Percentiles rank a stretch among this genome's conserved stretches.
phyloP scores from a whole-genome alignment of 2,113 vertebrate species.

The Electrona antarctica region DNA sequence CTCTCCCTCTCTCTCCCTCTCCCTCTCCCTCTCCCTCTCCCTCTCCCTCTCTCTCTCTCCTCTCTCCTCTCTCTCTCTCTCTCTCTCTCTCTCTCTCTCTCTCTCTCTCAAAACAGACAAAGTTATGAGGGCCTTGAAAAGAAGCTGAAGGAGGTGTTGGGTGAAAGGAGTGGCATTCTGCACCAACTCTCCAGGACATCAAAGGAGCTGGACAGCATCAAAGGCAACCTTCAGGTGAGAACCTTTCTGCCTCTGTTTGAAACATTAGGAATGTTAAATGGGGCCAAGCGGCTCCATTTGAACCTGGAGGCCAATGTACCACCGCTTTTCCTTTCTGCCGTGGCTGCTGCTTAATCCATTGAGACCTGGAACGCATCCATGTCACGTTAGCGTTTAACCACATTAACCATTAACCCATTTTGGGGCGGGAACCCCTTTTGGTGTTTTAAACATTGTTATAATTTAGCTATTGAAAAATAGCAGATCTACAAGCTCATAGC shows the following conservation, averaged over 20 bases:
- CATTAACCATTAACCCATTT: no score
- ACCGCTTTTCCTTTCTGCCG: background rate
- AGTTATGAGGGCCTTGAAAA: slow-evolving; percentile 91
- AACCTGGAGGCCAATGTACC: background rate
- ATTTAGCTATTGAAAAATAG: no score
- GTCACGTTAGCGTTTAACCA: no score
- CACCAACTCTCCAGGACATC: slow-evolving; percentile 92
- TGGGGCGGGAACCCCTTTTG: no score
- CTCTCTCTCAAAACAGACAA: slow-evolving; percentile 83
- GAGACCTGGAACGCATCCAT: no score
- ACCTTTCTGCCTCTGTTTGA: slow-evolving; percentile 26
- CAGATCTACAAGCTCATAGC: no score
- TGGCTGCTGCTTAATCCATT: no score
- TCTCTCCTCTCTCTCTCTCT: background rate
- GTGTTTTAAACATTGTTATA: no score
- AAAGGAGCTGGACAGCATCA: slow-evolving; percentile 92
- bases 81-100: slow-evolving; percentile 16
- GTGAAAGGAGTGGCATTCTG: slow-evolving; percentile 90
- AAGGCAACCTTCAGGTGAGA: slow-evolving; percentile 91
- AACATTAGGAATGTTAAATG: background rate
- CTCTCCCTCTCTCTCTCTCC: background rate
- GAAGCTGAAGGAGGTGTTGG: slow-evolving; percentile 93
- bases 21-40: no score
- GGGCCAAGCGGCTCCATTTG: background rate
- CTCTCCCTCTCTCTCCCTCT: no score